phyloP scores from a whole-genome alignment of 2,797 vertebrate species.

The Gambusia yucatana region DNA sequence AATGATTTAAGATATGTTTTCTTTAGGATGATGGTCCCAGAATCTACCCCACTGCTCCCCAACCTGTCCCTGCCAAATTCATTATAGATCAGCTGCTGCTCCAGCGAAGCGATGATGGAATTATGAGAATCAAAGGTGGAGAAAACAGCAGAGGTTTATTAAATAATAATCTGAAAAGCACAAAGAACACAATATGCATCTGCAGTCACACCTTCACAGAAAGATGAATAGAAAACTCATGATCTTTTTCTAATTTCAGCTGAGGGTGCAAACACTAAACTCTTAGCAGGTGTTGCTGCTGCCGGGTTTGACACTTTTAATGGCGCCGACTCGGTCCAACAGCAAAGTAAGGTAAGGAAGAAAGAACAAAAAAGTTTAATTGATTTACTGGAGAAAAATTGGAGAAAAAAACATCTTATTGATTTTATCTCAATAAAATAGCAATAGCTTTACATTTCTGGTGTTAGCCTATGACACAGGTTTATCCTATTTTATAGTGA shows the following conservation, averaged over 20 bases:
- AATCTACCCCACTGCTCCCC: constrained; percentile 91
- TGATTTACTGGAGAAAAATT: not conserved
- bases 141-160: not conserved
- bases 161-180: constrained; percentile 19
- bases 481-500: not conserved
- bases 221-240: constrained; percentile 45
- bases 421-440: not conserved
- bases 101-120: constrained; percentile 86
- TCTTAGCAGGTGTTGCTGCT: constrained; percentile 26
- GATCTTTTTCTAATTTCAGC: constrained; percentile 42
- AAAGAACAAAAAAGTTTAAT: not conserved
- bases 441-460: not conserved
- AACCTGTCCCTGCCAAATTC: constrained; percentile 86
- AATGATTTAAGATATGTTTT: not conserved
- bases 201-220: constrained; percentile 14
- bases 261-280: constrained; percentile 34
- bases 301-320: constrained; percentile 24
- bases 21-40: constrained; percentile 89
- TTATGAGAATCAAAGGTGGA: constrained; percentile 88
- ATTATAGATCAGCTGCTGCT: constrained; percentile 85
- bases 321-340: constrained; percentile 40
- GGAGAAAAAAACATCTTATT: not conserved
- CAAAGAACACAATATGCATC: constrained; percentile 1
- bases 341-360: constrained; percentile 62
- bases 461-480: not conserved